Evolutionary conservation across 2,113 vertebrate genomes (phyloP), one percentile per base, ranked within the genome.

Genomic region (Eulemur macaco): DNA sequence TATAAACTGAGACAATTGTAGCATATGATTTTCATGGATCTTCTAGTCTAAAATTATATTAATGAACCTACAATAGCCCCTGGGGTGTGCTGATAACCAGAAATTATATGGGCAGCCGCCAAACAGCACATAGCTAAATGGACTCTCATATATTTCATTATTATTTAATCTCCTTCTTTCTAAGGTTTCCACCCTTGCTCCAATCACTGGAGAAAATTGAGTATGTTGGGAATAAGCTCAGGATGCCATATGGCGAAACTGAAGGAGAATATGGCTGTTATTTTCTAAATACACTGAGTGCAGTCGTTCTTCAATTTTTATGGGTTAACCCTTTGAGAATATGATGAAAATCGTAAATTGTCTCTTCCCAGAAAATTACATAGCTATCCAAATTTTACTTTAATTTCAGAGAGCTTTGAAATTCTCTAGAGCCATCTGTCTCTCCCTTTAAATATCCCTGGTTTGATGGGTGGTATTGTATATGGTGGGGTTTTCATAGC

Each of bases 161-260:
- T 97, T 97, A 94, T 96, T 95, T 97, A 93, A 97, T 97, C 73
- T 90, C 45, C 78, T 89, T 81, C 95, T 88, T 96, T 96, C 88
- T 97, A 95, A 96, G 86, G 86, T 97, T 97, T 97, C 96, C 13
- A 91, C 52, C n/a, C 52, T 94, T 86, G 25, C 54, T 92, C 37
- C 60, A 60, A 54, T 95, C 56, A 86, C 80, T 86, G 45, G 74
- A 95, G 95, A 93, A 96, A 95, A 95, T 10, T 73, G 56, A 95
- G 39, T 87, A 88, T 80, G 50, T 80, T 80, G 86, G 73, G 63
- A 94, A 95, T 96, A 88, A 96, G 47, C 73, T 89, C 37, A 68
- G 50, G 37, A 76, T 60, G 83, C 78, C 97, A 95, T 91, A 97
- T 96, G 96, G 86, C 91, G n/a, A 71, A n/a, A 71, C 11, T 76